Conservation (phyloP, 2,888 invertebrate genomes). For the Cryptops parisi region DNA sequence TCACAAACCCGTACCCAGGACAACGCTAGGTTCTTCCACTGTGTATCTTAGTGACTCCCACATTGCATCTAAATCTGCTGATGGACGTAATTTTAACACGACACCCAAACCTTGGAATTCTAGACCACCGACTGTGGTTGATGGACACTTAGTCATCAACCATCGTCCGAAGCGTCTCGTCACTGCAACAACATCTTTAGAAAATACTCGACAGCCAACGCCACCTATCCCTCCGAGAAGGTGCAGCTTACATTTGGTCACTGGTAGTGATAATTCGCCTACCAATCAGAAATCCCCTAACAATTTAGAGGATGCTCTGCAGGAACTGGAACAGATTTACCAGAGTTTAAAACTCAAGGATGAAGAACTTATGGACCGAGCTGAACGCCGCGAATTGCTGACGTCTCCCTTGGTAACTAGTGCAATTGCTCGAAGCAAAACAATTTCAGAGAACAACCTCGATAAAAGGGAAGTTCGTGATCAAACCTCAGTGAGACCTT, state of each 20-base stretch:
- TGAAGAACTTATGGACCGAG: constrained; percentile 44
- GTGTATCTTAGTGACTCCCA: constrained; percentile 15
- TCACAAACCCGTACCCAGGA: too few species aligned
- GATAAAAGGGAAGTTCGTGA: constrained; percentile 1
- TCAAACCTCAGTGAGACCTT: not conserved
- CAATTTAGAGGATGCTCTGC: constrained; percentile 50
- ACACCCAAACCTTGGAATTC: constrained; percentile 1
- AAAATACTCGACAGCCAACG: too few species aligned
- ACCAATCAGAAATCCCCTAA: constrained; percentile 12
- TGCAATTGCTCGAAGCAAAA: constrained; percentile 25
- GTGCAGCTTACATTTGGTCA: not conserved
- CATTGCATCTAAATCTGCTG: not conserved
- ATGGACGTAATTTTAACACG: not conserved
- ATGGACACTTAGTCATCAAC: not conserved
- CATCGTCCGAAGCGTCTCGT: not conserved
- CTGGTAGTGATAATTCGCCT: not conserved
- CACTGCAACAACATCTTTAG: not conserved
- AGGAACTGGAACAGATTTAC: constrained; percentile 71
- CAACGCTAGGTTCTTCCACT: not conserved
- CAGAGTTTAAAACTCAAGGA: constrained; percentile 63
- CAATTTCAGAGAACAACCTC: constrained; percentile 19
- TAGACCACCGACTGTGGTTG: not conserved
- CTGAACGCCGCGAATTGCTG: constrained; percentile 43
- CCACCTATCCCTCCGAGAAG: constrained; percentile 9
- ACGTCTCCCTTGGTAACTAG: not conserved